Evolutionary conservation across 2,113 vertebrate species (phyloP).

Genomic region (Glaucomys volans): DNA sequence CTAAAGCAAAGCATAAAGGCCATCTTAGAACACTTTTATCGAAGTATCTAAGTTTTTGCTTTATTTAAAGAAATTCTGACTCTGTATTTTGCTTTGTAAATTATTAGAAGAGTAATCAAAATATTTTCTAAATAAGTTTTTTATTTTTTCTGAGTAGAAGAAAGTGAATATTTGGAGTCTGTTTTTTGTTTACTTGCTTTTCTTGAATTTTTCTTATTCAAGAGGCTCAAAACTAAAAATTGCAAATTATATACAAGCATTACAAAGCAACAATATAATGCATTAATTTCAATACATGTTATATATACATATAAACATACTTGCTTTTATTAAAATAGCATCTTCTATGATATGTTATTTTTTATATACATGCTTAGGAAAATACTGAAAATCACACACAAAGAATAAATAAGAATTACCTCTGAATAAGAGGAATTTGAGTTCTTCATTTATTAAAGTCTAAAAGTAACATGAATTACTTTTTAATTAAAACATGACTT

Average conservation of each 20-base stretch:
- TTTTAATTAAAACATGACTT: neutral
- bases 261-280: neutral
- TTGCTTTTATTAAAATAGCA: neutral
- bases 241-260: conserved; percentile 10
- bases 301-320: neutral
- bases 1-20: neutral
- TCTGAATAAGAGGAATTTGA: neutral
- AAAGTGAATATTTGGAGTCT: neutral
- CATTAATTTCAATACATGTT: neutral
- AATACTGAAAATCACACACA: neutral
- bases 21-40: neutral
- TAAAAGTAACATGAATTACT: conserved; percentile 36
- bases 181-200: neutral
- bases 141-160: neutral
- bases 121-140: no score
- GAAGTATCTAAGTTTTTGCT: neutral
- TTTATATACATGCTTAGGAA: neutral
- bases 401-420: neutral
- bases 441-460: neutral
- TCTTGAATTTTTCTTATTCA: neutral
- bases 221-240: neutral
- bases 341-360: neutral
- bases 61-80: neutral
- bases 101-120: neutral
- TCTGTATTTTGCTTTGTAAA: neutral